Evolutionary conservation across 2,797 vertebrate species (phyloP).

Genomic region (Darevskia mixta): DNA sequence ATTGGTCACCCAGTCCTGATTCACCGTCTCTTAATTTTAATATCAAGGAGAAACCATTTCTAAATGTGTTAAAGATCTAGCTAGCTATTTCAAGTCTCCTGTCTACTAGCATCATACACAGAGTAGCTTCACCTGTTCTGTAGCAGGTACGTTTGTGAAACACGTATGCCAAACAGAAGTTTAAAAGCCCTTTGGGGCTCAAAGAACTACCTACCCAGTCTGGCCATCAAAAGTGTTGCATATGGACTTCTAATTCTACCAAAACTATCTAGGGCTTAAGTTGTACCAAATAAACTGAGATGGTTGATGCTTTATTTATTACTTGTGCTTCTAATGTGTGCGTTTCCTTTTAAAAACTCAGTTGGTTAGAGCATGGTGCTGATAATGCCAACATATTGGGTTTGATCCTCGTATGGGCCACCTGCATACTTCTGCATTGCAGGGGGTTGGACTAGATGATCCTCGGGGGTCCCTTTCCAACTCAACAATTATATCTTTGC

Average conservation of each 20-base stretch:
- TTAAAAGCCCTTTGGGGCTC: no score
- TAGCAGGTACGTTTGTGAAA: background rate
- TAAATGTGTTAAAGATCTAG: background rate
- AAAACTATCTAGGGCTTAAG: background rate
- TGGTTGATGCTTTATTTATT: background rate
- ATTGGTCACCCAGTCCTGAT: background rate
- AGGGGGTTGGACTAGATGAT: no score
- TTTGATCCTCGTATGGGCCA: no score
- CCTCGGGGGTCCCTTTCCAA: no score
- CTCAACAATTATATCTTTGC: no score
- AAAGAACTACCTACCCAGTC: background rate
- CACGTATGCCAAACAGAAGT: background rate
- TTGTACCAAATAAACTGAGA: background rate
- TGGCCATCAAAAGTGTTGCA: background rate
- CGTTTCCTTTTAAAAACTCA: background rate
- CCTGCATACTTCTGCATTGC: no score
- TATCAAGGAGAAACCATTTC: background rate
- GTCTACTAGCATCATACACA: background rate
- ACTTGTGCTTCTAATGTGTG: background rate
- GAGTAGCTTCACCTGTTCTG: background rate
- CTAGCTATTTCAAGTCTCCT: background rate
- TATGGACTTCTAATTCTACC: background rate
- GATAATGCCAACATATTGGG: no score
- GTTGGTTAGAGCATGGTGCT: no score
- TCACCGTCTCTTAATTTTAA: background rate